phyloP scores from a whole-genome alignment of 2,113 vertebrate genomes.

The Trematomus loennbergii region DNA sequence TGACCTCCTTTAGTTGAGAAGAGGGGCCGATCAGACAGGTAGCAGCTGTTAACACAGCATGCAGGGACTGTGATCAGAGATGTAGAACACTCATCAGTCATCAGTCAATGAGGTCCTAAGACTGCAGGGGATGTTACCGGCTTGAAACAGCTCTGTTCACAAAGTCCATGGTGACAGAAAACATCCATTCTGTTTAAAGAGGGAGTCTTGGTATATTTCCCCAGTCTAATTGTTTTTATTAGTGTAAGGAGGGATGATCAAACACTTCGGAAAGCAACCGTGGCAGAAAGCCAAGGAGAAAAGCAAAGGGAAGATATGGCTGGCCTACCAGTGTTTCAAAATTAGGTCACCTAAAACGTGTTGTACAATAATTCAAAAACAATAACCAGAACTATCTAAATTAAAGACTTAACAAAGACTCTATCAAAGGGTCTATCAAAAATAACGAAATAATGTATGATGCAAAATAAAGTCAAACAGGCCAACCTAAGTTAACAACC shows the following conservation, averaged over 20 bases:
- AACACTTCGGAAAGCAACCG: neutral
- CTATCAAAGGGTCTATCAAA: too few species aligned
- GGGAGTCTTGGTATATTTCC: neutral
- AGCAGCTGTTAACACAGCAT: constrained; percentile 54
- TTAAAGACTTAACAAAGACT: neutral
- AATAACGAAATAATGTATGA: neutral
- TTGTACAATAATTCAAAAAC: neutral
- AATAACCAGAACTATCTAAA: neutral
- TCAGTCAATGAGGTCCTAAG: constrained; percentile 33
- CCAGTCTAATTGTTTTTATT: neutral
- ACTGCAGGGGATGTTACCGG: constrained; percentile 17
- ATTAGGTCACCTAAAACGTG: neutral
- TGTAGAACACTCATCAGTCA: constrained; percentile 38
- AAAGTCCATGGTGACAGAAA: constrained; percentile 16
- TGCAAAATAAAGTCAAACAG: neutral
- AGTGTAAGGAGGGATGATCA: constrained; percentile 22
- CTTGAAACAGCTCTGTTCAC: constrained; percentile 29
- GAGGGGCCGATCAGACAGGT: constrained; percentile 23
- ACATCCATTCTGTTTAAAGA: constrained; percentile 22
- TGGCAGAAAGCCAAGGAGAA: constrained; percentile 3
- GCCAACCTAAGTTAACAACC: neutral
- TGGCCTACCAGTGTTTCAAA: neutral
- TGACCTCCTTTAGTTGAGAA: constrained; percentile 31
- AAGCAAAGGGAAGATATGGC: neutral
- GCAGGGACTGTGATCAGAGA: constrained; percentile 28